Conservation (phyloP, 2,113 vertebrate genomes). For the Thamnaconus septentrionalis region DNA sequence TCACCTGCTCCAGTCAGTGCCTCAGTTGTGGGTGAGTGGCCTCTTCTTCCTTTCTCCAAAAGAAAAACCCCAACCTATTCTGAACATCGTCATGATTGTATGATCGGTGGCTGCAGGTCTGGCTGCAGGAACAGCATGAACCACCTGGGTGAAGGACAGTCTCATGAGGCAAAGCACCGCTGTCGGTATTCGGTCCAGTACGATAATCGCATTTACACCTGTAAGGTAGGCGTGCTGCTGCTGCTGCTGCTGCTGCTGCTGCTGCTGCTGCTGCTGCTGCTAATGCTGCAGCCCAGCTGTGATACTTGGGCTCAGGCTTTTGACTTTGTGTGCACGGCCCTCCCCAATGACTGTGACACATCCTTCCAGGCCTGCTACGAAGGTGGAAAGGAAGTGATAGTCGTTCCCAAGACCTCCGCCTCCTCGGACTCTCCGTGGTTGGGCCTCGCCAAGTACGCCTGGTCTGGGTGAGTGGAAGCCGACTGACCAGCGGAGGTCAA, state of each 20-base stretch:
- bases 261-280: no score
- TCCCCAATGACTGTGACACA: neutral
- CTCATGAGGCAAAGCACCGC: conserved; percentile 89
- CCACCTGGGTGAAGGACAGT: conserved; percentile 87
- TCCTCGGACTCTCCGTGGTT: conserved; percentile 98
- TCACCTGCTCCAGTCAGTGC: conserved; percentile 93
- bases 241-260: no score
- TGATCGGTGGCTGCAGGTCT: conserved; percentile 68
- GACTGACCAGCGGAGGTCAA: conserved; percentile 2
- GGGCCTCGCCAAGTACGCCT: conserved; percentile 96
- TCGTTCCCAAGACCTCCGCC: conserved; percentile 97
- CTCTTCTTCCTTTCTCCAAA: neutral
- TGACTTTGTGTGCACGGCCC: neutral
- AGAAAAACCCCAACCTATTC: no score
- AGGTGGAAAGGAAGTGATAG: conserved; percentile 92
- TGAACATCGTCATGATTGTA: no score
- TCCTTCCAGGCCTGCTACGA: conserved; percentile 89
- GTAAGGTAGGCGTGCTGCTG: conserved; percentile 73
- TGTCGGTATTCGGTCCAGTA: conserved; percentile 94
- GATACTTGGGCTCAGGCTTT: neutral
- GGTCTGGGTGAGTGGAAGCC: conserved; percentile 92
- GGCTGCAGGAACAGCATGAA: conserved; percentile 99
- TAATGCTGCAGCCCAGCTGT: neutral
- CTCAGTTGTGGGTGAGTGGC: conserved; percentile 94
- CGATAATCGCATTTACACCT: conserved; percentile 96